Percentiles rank a stretch among this genome's conserved stretches.
phyloP scores from a whole-genome alignment of 2,888 invertebrate genomes.

The Metopia argyrocephala region DNA sequence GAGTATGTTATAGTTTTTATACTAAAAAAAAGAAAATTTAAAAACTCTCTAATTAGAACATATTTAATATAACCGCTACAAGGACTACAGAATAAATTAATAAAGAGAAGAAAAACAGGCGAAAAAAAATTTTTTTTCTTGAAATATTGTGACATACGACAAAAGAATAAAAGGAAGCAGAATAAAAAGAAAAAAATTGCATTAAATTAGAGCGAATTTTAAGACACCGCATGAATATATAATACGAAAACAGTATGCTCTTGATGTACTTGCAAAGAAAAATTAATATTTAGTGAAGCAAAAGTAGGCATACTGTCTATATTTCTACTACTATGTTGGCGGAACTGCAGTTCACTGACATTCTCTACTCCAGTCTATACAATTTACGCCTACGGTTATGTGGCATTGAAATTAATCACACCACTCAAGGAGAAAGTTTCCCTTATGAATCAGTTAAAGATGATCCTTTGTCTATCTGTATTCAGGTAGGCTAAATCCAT shows the following conservation, averaged over 20 bases:
- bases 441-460: too few relatives aligned
- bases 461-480: too few relatives aligned
- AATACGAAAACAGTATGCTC: slow-evolving; percentile 15
- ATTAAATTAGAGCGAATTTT: slow-evolving; percentile 19
- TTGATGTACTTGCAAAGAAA: neutral
- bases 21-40: slow-evolving; percentile 8
- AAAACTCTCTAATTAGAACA: slow-evolving; percentile 34
- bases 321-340: too few relatives aligned
- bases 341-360: too few relatives aligned
- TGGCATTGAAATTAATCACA: too few relatives aligned
- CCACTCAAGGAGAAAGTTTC: too few relatives aligned
- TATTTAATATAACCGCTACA: neutral
- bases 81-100: slow-evolving; percentile 19
- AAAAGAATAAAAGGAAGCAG: too few relatives aligned
- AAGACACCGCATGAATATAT: slow-evolving; percentile 11
- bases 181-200: slow-evolving; percentile 24
- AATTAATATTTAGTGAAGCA: too few relatives aligned
- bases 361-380: too few relatives aligned
- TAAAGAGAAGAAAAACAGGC: neutral
- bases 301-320: too few relatives aligned
- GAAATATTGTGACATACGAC: slow-evolving; percentile 49
- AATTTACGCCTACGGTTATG: too few relatives aligned
- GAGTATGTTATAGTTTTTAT: neutral
- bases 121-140: neutral
- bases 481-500: too few relatives aligned